A percentile compares a stretch with the other conserved stretches of the same genome.
Conservation (phyloP, 2,797 vertebrate species). For the Molossus alvarezi region DNA sequence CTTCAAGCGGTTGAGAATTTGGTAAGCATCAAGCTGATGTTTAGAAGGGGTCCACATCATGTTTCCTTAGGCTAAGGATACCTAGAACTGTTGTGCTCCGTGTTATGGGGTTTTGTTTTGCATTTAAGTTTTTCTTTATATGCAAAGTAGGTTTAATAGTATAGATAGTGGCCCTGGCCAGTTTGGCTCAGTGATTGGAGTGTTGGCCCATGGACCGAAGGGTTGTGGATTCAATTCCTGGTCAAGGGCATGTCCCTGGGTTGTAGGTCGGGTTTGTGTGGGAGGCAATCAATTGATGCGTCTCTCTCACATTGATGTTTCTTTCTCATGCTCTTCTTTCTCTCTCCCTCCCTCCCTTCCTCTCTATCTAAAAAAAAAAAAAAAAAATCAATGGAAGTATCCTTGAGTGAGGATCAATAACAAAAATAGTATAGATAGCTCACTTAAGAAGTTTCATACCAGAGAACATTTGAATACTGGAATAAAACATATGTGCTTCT, state of each 20-base stretch:
- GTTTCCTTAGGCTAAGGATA: not conserved
- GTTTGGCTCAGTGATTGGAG: no score
- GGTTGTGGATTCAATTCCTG: no score
- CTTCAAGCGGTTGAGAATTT: constrained; percentile 7
- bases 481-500: not conserved
- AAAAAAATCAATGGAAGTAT: no score
- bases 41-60: not conserved
- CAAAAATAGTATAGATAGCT: not conserved
- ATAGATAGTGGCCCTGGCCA: not conserved
- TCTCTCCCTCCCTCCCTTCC: no score
- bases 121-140: constrained; percentile 32
- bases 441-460: not conserved
- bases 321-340: no score
- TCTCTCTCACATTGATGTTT: no score
- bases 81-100: not conserved
- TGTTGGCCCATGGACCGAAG: no score
- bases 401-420: no score
- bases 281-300: no score
- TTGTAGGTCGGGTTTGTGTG: no score
- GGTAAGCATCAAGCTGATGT: not conserved
- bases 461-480: constrained; percentile 12
- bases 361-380: no score
- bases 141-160: not conserved
- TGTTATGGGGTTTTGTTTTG: not conserved
- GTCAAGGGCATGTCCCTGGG: no score